Evolutionary conservation across 1,140 invertebrate genomes (phyloP).

Genomic region (Choristoneura fumiferana): DNA sequence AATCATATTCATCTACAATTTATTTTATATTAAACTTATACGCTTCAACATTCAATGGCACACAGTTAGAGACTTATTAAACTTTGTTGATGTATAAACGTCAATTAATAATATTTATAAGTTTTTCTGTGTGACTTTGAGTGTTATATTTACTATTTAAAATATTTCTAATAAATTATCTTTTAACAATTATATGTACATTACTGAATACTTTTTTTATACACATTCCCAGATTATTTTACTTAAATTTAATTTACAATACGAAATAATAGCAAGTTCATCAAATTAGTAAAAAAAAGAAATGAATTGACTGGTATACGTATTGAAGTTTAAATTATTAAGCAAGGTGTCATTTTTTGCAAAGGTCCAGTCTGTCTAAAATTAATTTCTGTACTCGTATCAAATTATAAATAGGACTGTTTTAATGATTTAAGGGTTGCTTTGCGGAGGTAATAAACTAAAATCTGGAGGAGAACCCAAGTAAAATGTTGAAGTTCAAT

Average conservation of each 20-base stretch:
- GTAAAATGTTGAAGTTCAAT: too few species aligned
- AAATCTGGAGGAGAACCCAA: too few species aligned
- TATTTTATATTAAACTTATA: slow-evolving; percentile 26
- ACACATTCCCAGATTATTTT: too few species aligned
- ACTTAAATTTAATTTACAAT: neutral
- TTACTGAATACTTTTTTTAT: too few species aligned
- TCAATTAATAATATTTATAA: slow-evolving; percentile 20
- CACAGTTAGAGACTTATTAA: neutral
- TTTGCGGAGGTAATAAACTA: too few species aligned
- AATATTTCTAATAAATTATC: slow-evolving; percentile 10
- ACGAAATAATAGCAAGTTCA: slow-evolving; percentile 15
- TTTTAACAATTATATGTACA: slow-evolving; percentile 52
- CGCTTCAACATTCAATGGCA: slow-evolving; percentile 22
- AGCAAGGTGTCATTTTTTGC: too few species aligned
- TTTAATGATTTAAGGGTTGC: too few species aligned
- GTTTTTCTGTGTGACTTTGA: neutral
- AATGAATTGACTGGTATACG: too few species aligned
- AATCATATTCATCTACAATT: slow-evolving; percentile 33
- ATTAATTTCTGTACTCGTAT: too few species aligned
- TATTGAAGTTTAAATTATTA: too few species aligned
- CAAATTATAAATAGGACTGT: too few species aligned
- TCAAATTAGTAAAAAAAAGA: slow-evolving; percentile 33
- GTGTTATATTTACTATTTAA: neutral
- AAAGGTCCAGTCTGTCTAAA: too few species aligned
- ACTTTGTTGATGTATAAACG: slow-evolving; percentile 28